A percentile compares a stretch with the other conserved stretches of the same genome.
Evolutionary conservation across 2,113 vertebrate genomes (phyloP).

Genomic region (Phalacrocorax carbo): DNA sequence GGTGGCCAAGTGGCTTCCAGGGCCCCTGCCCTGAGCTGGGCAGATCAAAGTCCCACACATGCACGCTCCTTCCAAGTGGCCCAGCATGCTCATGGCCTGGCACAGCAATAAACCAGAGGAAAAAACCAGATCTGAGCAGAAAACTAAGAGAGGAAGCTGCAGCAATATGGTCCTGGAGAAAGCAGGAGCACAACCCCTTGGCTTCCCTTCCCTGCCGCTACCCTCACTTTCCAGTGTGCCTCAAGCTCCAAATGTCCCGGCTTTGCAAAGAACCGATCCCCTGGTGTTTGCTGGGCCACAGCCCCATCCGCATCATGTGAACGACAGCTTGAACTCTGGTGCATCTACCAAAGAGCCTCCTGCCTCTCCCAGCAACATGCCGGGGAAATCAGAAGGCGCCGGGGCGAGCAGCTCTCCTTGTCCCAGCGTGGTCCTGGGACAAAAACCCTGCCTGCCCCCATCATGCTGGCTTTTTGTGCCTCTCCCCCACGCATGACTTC

Average conservation of each 20-base stretch:
- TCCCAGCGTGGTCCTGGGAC: not conserved
- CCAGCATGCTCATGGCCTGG: not conserved
- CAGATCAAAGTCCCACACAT: not conserved
- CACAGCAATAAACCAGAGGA: rapidly evolving
- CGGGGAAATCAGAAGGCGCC: not conserved
- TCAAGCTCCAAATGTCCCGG: not conserved
- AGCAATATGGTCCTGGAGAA: not conserved
- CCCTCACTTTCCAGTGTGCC: not conserved
- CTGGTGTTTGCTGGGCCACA: not conserved
- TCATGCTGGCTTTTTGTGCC: not conserved
- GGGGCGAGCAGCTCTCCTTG: not conserved
- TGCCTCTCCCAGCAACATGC: not conserved
- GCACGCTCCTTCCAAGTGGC: not conserved
- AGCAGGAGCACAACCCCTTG: not conserved
- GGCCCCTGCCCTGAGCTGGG: not conserved
- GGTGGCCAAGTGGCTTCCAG: not conserved
- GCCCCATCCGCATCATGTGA: not conserved
- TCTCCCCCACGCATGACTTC: not conserved
- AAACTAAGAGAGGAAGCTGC: not conserved
- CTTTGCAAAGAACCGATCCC: not conserved
- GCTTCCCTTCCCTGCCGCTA: not conserved
- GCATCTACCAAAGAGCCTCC: not conserved
- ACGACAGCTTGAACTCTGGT: not conserved
- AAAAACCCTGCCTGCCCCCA: not conserved
- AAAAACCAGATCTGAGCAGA: not conserved